Base-by-base conservation (phyloP, 2,113 vertebrate species). In the Limnothrissa miodon region DNA sequence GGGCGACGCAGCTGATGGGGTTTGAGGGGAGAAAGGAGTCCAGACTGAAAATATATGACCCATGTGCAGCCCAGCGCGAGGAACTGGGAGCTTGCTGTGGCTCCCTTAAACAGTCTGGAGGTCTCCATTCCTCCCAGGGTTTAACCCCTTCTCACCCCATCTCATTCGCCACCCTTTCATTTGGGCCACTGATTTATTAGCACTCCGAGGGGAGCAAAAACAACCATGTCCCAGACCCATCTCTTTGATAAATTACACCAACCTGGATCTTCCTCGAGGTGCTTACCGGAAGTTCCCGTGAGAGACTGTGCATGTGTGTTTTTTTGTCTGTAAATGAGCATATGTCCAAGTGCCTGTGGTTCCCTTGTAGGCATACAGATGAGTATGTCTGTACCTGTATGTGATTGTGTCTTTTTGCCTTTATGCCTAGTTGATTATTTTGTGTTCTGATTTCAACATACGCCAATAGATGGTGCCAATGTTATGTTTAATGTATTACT, bases 171-270 rank as follows among this genome's bases (percentile, higher is more conserved):
- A 33, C 86, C 87, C 90, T 89, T 92, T 93, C 92, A 93, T 94
- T 94, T 91, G 88, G 80, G 53, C 33, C 66, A 59, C 83, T 93
- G 92, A 94, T 95, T 95, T 94, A 95, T 92, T 90, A 88, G 87
- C 82, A 80, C 87, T 89, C 86, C 86, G 86, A 45, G 83, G 88
- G 89, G 88, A 91, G 89, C 66, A 93, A 92, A 93, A 93, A 93
- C 90, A 91, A 90, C 87, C 86, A 83, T 84, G 89, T 90, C 90
- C 84, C 87, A 85, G 87, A 85, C 51, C 53, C 87, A 39, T 51
- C 80, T 74, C 83, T 89, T 89, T 91, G 92, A 93, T 88, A 88
- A 93, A 94, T 81, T 90, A 90, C 85, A 90, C 59, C 62, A 82
- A 78, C 86, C 80, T 83, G 85, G 86, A 87, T 92, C 89, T 91